Base-by-base conservation (phyloP, 2,797 vertebrate genomes). In the Acrossocheilus wenchowensis region DNA sequence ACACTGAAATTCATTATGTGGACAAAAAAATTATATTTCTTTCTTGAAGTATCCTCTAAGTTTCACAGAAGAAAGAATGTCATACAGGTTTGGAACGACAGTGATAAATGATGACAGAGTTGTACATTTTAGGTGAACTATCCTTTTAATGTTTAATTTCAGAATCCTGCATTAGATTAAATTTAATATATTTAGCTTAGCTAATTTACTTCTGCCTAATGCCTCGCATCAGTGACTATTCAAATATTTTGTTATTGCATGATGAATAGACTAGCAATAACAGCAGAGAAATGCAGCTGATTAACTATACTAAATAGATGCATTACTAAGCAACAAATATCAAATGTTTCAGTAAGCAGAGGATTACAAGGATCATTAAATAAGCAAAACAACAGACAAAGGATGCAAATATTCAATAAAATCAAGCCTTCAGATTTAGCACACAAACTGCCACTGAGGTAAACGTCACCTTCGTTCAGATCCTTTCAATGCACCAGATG, bases 191-290 rank as follows among this genome's bases (percentile, higher is more conserved):
- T 26, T 57, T 43, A 45, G 21, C 19, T 74, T 19, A 43, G 5
- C 23, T 41, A 54, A 34, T 60, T 41, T 15, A 74, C 26, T 23
- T 54, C 36, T 36, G 4, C 30, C 43, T 30, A 30, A 74, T 62
- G 41, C 21, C 54, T 83, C 0, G 3, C 41, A 45, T 74, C 71
- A 83, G 9, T 45, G 69, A 74, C 12, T 48, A 62, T 83, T 74
- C 71, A 74, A 36, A 75, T 74, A 26, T 64, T 83, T 52, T 66
- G 0, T n/a, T 26, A 77, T 83, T 84, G 72, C 57, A 84, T 66
- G n/a, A 19, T 45, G 23, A 8, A 62, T 52, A 84, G 57, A 66
- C 43, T 34, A 26, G 21, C 19, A 83, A 64, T 64, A 60, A 50
- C 19, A 21, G 72, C 23, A 45, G 1, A 34, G 9, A 74, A 73